phyloP scores from a whole-genome alignment of 2,113 vertebrate genomes.

The Varanus salvator region DNA sequence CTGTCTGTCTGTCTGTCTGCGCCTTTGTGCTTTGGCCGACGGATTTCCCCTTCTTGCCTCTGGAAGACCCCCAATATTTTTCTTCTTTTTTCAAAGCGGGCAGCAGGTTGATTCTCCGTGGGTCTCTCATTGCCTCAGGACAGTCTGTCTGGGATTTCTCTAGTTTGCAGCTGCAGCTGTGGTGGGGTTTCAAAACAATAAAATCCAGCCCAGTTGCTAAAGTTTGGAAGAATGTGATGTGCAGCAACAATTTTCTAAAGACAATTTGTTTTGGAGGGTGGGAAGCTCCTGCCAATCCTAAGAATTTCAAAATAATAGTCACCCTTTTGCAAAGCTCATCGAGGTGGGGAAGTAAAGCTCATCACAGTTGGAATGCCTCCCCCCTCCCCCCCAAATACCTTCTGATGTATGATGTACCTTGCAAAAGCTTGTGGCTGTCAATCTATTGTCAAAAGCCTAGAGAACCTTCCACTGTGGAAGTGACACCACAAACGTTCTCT shows the following conservation, averaged over 20 bases:
- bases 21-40: neutral
- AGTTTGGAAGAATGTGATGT: conserved; percentile 28
- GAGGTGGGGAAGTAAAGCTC: neutral
- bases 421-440: neutral
- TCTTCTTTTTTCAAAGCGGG: neutral
- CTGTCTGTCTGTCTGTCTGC: accelerated
- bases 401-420: neutral
- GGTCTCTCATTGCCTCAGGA: neutral
- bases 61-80: neutral
- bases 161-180: neutral
- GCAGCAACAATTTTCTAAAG: neutral
- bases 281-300: neutral
- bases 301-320: neutral
- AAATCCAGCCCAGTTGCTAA: neutral
- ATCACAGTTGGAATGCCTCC: conserved; percentile 21
- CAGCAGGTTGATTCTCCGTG: neutral
- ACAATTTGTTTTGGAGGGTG: neutral
- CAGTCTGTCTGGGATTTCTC: neutral
- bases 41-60: neutral
- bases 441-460: conserved; percentile 23
- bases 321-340: neutral
- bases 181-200: no score
- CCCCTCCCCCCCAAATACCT: neutral
- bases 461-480: conserved; percentile 28
- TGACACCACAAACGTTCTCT: neutral